Conservation (phyloP, 1,140 invertebrate genomes). For the Caenorhabditis briggsae region DNA sequence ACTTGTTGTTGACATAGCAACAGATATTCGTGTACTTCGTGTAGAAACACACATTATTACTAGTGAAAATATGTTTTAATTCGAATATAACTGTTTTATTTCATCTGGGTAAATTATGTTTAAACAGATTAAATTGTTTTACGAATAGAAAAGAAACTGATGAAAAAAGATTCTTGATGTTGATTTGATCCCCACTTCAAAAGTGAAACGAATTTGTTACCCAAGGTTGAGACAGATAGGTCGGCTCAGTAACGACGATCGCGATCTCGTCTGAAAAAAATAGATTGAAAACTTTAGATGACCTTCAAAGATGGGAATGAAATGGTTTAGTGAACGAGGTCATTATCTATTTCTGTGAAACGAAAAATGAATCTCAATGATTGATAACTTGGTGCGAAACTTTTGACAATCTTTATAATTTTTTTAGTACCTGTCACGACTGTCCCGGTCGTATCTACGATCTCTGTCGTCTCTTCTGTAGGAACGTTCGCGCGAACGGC, state of each 20-base stretch:
- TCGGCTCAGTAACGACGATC: conserved; percentile 51
- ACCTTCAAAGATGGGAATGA: not conserved
- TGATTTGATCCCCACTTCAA: not conserved
- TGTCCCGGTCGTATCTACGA: conserved; percentile 23
- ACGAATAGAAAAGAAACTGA: not conserved
- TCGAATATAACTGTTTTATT: not conserved
- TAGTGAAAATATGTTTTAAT: not conserved
- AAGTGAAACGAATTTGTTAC: not conserved
- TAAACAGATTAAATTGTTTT: not conserved
- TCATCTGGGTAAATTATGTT: not conserved
- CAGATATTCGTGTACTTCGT: conserved; percentile 47
- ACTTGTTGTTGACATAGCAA: conserved; percentile 12
- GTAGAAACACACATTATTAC: not conserved
- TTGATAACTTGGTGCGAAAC: not conserved
- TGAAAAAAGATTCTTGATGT: not conserved
- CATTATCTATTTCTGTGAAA: not conserved
- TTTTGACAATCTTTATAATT: not conserved
- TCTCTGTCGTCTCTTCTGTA: conserved; percentile 37
- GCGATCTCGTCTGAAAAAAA: conserved; percentile 56
- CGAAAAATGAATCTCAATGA: not conserved
- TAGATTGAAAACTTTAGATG: not conserved
- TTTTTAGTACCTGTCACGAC: conserved; percentile 31
- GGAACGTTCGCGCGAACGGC: conserved; percentile 55
- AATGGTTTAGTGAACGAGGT: not conserved
- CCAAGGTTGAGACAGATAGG: not conserved